A percentile compares a stretch with the other conserved stretches of the same genome.
These are phyloP conservation scores for Microcebus griseorufus DNA, from an alignment of 2,113 vertebrate genomes.

Conservation along the genomic window DNA sequence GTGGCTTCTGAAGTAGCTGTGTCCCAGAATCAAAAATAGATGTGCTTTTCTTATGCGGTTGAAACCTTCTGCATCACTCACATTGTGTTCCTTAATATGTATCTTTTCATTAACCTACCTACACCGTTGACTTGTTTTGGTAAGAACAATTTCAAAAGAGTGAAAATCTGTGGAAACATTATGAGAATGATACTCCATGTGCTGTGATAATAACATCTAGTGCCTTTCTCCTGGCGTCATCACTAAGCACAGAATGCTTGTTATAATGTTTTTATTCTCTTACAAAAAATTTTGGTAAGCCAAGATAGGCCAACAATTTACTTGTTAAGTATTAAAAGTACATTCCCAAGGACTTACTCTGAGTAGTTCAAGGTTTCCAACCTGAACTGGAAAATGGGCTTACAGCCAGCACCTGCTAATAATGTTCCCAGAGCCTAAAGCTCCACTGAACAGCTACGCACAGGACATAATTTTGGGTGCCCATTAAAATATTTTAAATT, in stretches of 20 bases:
- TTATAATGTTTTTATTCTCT: not conserved
- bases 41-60: not conserved
- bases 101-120: not conserved
- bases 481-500: not conserved
- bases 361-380: not conserved
- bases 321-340: slow-evolving; percentile 1
- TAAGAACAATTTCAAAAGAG: not conserved
- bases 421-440: not conserved
- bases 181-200: not conserved
- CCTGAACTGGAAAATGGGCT: not conserved
- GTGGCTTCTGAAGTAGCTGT: not conserved
- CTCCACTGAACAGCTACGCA: not conserved
- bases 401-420: not conserved
- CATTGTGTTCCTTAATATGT: not conserved
- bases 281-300: not conserved
- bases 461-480: not conserved
- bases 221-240: not conserved
- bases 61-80: not conserved
- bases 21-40: not conserved
- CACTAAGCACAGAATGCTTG: not conserved
- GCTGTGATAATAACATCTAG: not conserved
- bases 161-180: fast-evolving
- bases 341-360: not conserved
- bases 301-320: not conserved
- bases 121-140: not conserved